phyloP scores from a whole-genome alignment of 2,888 invertebrate genomes.

The Tineola bisselliella region DNA sequence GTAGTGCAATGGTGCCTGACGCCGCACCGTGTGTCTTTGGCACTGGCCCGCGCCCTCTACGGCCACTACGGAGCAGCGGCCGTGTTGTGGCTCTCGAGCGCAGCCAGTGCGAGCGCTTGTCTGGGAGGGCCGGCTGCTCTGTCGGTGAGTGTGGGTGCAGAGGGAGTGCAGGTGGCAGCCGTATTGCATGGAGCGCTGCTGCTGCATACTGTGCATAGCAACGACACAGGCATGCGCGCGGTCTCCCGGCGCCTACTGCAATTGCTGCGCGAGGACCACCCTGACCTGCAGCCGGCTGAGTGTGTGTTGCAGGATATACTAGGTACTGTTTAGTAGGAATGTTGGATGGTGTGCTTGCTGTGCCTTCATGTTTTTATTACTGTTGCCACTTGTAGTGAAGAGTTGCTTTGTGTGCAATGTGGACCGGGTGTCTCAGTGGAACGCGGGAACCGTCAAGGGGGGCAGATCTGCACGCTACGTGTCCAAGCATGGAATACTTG shows the following conservation, averaged over 20 bases:
- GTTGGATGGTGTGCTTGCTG: no score
- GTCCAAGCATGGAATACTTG: slow-evolving; percentile 68
- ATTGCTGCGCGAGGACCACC: slow-evolving; percentile 48
- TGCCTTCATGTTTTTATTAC: no score
- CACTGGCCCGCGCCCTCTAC: slow-evolving; percentile 90
- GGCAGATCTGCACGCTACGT: slow-evolving; percentile 54
- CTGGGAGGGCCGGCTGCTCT: slow-evolving; percentile 86
- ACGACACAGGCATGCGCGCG: slow-evolving; percentile 85
- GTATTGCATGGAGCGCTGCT: slow-evolving; percentile 69
- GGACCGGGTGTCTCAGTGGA: slow-evolving; percentile 71
- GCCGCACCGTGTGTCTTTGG: slow-evolving; percentile 84
- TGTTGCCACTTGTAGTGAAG: slow-evolving; percentile 62
- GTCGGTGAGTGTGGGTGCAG: slow-evolving; percentile 71
- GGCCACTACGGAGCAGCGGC: slow-evolving; percentile 85
- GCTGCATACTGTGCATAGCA: slow-evolving; percentile 71
- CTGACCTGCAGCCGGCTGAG: slow-evolving; percentile 60
- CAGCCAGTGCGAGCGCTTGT: slow-evolving; percentile 76
- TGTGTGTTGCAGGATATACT: slow-evolving; percentile 79
- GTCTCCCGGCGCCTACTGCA: slow-evolving; percentile 72
- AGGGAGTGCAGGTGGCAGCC: not conserved
- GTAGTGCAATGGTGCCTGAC: slow-evolving; percentile 91
- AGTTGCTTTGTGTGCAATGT: slow-evolving; percentile 88
- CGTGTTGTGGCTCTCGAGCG: not conserved
- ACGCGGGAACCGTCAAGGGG: slow-evolving; percentile 70
- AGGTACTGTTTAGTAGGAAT: no score